Evolutionary conservation across 2,888 invertebrate genomes (phyloP).

Genomic region (Drosophila gaucha): DNA sequence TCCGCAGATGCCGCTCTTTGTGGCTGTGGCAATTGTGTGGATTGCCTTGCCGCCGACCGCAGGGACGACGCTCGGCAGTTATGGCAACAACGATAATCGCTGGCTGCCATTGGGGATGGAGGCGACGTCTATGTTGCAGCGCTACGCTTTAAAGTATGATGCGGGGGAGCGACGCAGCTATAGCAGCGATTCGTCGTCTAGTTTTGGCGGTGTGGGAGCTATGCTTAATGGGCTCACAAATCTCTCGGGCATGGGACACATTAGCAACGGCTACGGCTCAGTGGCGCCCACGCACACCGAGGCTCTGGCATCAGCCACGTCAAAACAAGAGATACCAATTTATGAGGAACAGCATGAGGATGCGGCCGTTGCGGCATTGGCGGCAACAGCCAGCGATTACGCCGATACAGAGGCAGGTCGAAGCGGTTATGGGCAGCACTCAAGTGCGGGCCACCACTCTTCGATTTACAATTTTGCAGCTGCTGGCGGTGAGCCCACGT

Average conservation of each 20-base stretch:
- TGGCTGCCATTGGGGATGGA: constrained; percentile 60
- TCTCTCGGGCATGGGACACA: constrained; percentile 77
- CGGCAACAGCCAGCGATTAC: constrained; percentile 70
- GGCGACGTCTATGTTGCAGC: constrained; percentile 31
- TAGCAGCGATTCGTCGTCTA: constrained; percentile 39
- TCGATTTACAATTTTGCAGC: constrained; percentile 75
- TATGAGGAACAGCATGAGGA: constrained; percentile 82
- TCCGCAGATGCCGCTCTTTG: constrained; percentile 62
- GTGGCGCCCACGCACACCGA: constrained; percentile 63
- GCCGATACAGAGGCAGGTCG: constrained; percentile 31
- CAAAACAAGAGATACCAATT: constrained; percentile 81
- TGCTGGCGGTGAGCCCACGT: constrained; percentile 64
- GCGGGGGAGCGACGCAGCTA: constrained; percentile 53
- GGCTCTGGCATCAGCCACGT: constrained; percentile 57
- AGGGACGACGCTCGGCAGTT: constrained; percentile 38
- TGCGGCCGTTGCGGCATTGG: constrained; percentile 61
- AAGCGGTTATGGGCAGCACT: constrained; percentile 50
- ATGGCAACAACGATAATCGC: constrained; percentile 72
- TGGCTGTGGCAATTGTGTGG: constrained; percentile 70
- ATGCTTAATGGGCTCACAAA: constrained; percentile 79
- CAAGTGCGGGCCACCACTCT: constrained; percentile 41
- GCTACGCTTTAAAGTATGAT: constrained; percentile 42
- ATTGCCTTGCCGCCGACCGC: constrained; percentile 48
- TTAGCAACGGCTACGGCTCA: constrained; percentile 75
- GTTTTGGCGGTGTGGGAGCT: constrained; percentile 42